A percentile compares a stretch with the other conserved stretches of the same genome.
phyloP scores from a whole-genome alignment of 2,888 invertebrate genomes.

The Silvanus unidentatus region DNA sequence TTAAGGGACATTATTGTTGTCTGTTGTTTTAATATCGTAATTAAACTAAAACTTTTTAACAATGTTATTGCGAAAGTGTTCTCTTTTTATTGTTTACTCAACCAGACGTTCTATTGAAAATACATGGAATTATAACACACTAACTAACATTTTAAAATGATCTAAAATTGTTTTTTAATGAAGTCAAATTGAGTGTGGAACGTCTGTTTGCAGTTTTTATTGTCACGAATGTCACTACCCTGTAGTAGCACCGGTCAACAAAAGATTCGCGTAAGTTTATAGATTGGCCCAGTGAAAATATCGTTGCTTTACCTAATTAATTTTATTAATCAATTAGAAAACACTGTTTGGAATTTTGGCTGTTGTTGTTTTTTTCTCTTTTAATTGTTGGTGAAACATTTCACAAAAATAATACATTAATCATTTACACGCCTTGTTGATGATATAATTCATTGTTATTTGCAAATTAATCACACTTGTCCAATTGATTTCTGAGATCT shows the following conservation, averaged over 20 bases:
- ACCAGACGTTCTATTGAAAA: background rate
- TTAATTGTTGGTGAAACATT: too few species aligned
- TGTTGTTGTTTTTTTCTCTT: too few species aligned
- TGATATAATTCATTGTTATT: too few species aligned
- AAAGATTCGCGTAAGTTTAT: constrained; percentile 82
- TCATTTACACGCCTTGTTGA: too few species aligned
- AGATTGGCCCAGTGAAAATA: constrained; percentile 24
- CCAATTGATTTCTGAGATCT: too few species aligned
- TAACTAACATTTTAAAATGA: background rate
- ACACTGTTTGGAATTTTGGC: too few species aligned
- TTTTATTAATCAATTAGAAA: background rate
- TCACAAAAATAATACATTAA: too few species aligned
- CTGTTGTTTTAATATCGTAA: too few species aligned
- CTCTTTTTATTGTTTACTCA: background rate
- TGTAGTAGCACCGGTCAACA: constrained; percentile 79
- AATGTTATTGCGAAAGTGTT: too few species aligned
- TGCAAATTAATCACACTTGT: too few species aligned
- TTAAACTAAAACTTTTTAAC: too few species aligned
- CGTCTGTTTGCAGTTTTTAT: constrained; percentile 72
- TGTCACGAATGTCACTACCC: constrained; percentile 83
- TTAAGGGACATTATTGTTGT: too few species aligned
- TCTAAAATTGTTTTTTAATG: background rate
- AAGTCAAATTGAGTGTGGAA: background rate
- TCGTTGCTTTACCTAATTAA: background rate
- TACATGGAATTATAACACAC: background rate